A percentile compares a stretch with the other conserved stretches of the same genome.
Evolutionary conservation across 2,888 invertebrate genomes (phyloP).

Genomic region (Thera britannica): DNA sequence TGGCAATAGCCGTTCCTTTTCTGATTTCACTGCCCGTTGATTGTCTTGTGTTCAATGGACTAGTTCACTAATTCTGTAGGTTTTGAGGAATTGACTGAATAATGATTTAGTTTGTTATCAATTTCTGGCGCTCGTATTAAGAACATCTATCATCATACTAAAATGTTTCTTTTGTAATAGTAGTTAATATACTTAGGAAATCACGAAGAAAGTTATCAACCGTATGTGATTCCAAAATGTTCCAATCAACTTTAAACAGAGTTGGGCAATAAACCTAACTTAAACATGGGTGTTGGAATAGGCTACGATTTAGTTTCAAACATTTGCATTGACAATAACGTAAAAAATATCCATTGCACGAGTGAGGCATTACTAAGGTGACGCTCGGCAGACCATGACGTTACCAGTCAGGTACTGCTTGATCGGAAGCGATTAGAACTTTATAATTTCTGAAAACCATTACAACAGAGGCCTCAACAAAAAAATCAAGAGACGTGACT

Average conservation of each 20-base stretch:
- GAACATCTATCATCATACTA: too few relatives aligned
- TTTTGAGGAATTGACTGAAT: background rate
- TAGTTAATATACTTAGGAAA: too few relatives aligned
- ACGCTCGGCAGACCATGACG: conserved; percentile 19
- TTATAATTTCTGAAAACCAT: conserved; percentile 7
- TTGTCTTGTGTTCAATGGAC: conserved; percentile 12
- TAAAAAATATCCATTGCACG: conserved; percentile 10
- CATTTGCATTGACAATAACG: conserved; percentile 9
- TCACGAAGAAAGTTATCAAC: too few relatives aligned
- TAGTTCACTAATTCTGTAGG: background rate
- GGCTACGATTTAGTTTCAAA: conserved; percentile 3
- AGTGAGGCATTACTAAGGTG: conserved; percentile 15
- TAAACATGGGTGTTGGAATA: background rate
- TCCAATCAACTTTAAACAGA: background rate
- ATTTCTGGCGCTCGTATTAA: too few relatives aligned
- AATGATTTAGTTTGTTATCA: background rate
- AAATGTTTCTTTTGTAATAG: too few relatives aligned
- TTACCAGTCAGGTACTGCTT: conserved; percentile 3
- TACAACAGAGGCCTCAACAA: background rate
- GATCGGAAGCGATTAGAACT: conserved; percentile 8
- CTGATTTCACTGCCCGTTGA: conserved; percentile 20
- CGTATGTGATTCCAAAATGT: background rate
- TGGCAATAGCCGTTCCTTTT: conserved; percentile 27
- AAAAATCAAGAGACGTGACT: background rate
- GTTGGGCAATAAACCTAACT: background rate